A percentile compares a stretch with the other conserved stretches of the same genome.
Conservation (phyloP, 2,113 vertebrate species). For the Motacilla tschutschensis region DNA sequence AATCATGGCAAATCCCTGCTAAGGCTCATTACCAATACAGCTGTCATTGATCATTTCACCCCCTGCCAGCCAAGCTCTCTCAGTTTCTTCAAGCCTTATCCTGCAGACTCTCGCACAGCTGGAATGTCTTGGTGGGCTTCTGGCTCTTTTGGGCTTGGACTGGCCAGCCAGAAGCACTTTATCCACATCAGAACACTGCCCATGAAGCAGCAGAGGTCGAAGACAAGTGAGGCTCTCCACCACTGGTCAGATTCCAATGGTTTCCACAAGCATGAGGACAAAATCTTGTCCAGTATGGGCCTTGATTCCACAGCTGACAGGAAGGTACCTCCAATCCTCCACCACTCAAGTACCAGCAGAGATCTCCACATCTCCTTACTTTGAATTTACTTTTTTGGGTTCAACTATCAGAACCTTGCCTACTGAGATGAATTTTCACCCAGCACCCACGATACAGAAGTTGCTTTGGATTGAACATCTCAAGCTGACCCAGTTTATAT, state of each 20-base stretch:
- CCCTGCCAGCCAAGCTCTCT: background rate
- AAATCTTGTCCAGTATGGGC: background rate
- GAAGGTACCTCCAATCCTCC: background rate
- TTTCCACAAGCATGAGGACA: background rate
- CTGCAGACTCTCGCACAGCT: fast-evolving
- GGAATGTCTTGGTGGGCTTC: background rate
- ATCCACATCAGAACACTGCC: background rate
- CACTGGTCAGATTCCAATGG: background rate
- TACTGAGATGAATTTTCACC: background rate
- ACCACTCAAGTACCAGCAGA: background rate
- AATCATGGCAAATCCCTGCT: background rate
- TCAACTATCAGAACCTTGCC: background rate
- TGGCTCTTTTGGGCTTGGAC: background rate
- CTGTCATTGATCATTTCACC: background rate
- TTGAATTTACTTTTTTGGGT: background rate
- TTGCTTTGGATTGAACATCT: background rate
- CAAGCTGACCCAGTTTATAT: background rate
- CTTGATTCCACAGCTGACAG: background rate
- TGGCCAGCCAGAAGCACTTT: background rate
- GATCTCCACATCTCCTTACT: background rate
- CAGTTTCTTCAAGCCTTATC: background rate
- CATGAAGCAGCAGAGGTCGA: background rate
- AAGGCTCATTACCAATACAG: background rate
- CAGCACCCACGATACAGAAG: background rate
- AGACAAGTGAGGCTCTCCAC: background rate